phyloP scores from a whole-genome alignment of 23 tunicate species.

The Oikopleura albicans region DNA sequence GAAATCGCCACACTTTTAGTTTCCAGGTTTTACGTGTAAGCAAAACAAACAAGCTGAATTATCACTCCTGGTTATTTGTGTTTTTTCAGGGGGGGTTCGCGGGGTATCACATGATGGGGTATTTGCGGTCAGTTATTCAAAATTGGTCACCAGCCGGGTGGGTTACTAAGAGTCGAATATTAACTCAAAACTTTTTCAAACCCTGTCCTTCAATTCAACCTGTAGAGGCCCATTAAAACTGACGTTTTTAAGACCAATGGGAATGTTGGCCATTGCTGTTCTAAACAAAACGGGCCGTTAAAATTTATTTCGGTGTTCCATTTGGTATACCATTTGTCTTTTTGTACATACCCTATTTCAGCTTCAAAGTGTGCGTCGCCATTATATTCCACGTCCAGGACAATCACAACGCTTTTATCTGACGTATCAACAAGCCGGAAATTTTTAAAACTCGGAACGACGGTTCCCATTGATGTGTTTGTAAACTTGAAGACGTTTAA shows the following conservation, averaged over 20 bases:
- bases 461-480: background rate
- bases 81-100: too few relatives aligned
- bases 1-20: too few relatives aligned
- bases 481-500: background rate
- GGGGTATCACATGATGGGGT: too few relatives aligned
- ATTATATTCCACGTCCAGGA: background rate
- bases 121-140: too few relatives aligned
- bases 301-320: too few relatives aligned
- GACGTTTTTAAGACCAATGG: background rate
- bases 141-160: too few relatives aligned
- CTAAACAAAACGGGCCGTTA: too few relatives aligned
- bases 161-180: too few relatives aligned
- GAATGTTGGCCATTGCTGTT: background rate
- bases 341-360: background rate
- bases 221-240: constrained; percentile 5
- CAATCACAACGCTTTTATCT: background rate
- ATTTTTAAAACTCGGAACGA: background rate
- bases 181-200: too few relatives aligned
- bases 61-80: too few relatives aligned
- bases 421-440: background rate
- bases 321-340: too few relatives aligned
- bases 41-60: too few relatives aligned
- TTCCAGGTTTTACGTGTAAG: background rate
- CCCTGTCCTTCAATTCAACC: background rate
- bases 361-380: background rate